These are phyloP conservation scores for Halesus radiatus DNA, from an alignment of 1,140 invertebrate genomes.

Conservation along the genomic window DNA sequence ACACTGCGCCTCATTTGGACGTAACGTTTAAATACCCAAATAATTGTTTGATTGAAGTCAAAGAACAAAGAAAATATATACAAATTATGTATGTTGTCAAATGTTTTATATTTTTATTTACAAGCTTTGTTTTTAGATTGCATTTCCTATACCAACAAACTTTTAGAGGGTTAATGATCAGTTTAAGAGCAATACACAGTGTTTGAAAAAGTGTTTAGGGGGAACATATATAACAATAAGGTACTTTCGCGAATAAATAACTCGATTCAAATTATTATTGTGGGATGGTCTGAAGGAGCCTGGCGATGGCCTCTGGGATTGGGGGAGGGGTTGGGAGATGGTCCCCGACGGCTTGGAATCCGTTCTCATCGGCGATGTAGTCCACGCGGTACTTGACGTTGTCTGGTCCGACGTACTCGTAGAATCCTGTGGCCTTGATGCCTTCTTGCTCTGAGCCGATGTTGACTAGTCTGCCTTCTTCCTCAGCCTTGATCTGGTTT, in stretches of 20 bases:
- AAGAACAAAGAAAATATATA: not conserved
- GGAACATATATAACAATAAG: no score
- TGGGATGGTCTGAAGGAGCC: not conserved
- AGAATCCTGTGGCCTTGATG: constrained; percentile 75
- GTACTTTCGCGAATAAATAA: not conserved
- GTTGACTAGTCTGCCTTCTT: constrained; percentile 69
- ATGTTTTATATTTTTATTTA: not conserved
- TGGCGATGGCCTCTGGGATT: constrained; percentile 20
- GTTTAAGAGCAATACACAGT: not conserved
- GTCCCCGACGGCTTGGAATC: constrained; percentile 73
- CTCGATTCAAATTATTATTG: not conserved
- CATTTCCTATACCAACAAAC: not conserved
- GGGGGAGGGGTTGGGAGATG: constrained; percentile 63
- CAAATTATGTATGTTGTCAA: not conserved
- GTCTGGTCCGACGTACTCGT: constrained; percentile 73
- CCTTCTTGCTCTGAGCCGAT: constrained; percentile 72
- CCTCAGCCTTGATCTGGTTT: constrained; percentile 66
- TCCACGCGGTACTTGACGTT: constrained; percentile 72
- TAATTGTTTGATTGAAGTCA: no score
- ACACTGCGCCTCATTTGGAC: no score
- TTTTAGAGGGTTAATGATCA: not conserved
- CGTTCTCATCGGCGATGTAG: constrained; percentile 77
- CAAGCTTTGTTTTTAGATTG: not conserved
- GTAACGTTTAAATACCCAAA: no score
- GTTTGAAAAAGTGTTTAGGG: not conserved